These are phyloP conservation scores for Sylvicapra grimmia DNA, from an alignment of 2,113 vertebrate genomes.

Conservation along the genomic window DNA sequence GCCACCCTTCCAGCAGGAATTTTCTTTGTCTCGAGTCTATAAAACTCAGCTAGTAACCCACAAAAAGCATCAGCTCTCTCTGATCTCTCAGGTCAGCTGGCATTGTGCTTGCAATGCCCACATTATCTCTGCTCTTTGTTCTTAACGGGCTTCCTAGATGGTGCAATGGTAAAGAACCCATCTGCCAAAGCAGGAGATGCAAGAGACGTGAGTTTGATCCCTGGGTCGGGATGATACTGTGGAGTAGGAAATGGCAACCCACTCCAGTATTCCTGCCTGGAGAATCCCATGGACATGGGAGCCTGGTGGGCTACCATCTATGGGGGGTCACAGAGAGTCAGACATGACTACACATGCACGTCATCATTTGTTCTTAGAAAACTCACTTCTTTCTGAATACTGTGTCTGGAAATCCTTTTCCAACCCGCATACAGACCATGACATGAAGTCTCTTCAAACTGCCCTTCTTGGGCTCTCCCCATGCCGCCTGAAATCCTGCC, in stretches of 20 bases:
- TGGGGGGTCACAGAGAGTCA: not conserved
- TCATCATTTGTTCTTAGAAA: not conserved
- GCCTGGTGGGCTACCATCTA: fast-evolving
- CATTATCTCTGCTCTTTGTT: not conserved
- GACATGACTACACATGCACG: not conserved
- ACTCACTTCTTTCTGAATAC: not conserved
- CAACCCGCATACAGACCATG: not conserved
- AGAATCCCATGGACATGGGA: not conserved
- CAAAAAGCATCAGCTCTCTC: not conserved
- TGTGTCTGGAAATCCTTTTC: not conserved
- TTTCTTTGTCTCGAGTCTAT: not conserved
- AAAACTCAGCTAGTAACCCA: not conserved
- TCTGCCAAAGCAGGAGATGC: not conserved
- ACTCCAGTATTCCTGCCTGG: not conserved
- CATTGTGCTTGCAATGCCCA: not conserved
- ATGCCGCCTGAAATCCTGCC: too few relatives aligned
- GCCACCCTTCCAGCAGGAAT: not conserved
- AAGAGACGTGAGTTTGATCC: not conserved
- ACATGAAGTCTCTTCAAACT: not conserved
- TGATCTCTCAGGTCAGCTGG: not conserved
- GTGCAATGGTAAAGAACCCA: not conserved
- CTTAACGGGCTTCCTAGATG: not conserved
- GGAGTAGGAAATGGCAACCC: not conserved
- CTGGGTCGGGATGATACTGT: not conserved
- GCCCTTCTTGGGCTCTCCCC: not conserved